Base-by-base conservation (phyloP, 2,797 vertebrate genomes). In the Rhynchotus rufescens region DNA sequence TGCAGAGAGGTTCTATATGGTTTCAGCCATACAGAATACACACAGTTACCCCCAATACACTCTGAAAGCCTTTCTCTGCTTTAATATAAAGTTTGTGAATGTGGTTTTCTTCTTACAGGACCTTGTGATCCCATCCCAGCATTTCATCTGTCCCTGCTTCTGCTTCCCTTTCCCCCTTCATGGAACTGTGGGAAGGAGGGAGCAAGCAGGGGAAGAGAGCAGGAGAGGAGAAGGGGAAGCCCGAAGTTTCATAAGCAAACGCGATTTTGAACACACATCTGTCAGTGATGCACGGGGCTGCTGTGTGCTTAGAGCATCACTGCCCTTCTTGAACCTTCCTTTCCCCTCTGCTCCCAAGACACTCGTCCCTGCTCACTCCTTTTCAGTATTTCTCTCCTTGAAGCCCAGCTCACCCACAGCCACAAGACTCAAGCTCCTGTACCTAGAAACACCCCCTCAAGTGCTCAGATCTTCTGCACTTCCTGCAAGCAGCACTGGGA, bases 261-360 rank as follows among this genome's bases (percentile, higher is more conserved):
- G 20, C 19, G 22, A 9, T 30, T 38, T 54, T 51, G 20, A 17
- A 7, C 13, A 22, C 13, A 21, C 28, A 22, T 96, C 89, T 92
- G 96, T 96, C 96, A 97, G 95, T 96, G 91, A 96, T 96, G 91
- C 72, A 82, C 84, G 62, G 75, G 89, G 88, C 92, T 96, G 95
- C 93, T 96, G 93, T 97, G 87, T 95, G 96, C 97, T 97, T 96
- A 94, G 94, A 97, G 97, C 95, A 94, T 96, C 95, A 80, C 94
- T 96, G 92, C 80, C 92, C 97, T 94, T 97, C 96, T 96, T 94
- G 96, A 95, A 86, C 68, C 93, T 95, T 91, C 87, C 86, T 89
- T 64, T 66, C 80, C 67, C 84, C 38, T 20, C 61, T 88, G 66
- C 80, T 36, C 84, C 67, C 90, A 87, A 93, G 92, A 80, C 88